Base-by-base conservation (phyloP, 1,140 invertebrate genomes). In the Lordiphosa mommai region DNA sequence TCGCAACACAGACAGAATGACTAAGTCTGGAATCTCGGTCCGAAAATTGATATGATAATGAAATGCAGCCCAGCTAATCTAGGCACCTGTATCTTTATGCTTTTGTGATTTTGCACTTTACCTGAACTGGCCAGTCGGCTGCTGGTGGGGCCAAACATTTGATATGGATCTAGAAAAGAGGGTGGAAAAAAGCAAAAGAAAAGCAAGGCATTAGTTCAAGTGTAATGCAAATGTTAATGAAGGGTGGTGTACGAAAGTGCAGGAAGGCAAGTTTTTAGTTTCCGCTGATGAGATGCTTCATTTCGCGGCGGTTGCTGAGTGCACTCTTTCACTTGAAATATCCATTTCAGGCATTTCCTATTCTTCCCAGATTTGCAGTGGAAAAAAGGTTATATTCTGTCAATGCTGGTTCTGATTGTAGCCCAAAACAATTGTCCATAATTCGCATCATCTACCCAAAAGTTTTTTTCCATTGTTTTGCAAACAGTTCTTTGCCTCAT, bases 131-230 rank as follows among this genome's bases (percentile, higher is more conserved):
- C 96, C 82, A 97, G 91, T 85, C 96, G 93, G 91, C 96, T 97
- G 91, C 96, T 97, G 38, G 96, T 97, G 37, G 96, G 95, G 46
- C 96, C 96, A 89, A 98, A 97, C 94, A 98, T 96, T 92, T 97
- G 96, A 92, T 98, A 98, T 86, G 96, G 96, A 94, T 98, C 96
- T 97, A 93, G 38, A 93, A 52, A 27, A 93, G 74, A 91, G 88
- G 88, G 37, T 51, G 60, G 44, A 23, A 53, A 56, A 56, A 74
- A 44, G 57, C 51, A 74, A 34, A 34, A 33, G 53, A 60, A 56
- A 68, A 55, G 67, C 43, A 68, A 37, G 56, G 58, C 64, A 76
- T 66, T 66, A 77, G 72, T 70, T 66, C 51, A 36, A 60, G 52
- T 61, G 49, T 61, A 68, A 79, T 82, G 74, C 76, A 79, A 79